These are phyloP conservation scores for Moxostoma hubbsi DNA, from an alignment of 2,797 vertebrate genomes.

Conservation along the genomic window DNA sequence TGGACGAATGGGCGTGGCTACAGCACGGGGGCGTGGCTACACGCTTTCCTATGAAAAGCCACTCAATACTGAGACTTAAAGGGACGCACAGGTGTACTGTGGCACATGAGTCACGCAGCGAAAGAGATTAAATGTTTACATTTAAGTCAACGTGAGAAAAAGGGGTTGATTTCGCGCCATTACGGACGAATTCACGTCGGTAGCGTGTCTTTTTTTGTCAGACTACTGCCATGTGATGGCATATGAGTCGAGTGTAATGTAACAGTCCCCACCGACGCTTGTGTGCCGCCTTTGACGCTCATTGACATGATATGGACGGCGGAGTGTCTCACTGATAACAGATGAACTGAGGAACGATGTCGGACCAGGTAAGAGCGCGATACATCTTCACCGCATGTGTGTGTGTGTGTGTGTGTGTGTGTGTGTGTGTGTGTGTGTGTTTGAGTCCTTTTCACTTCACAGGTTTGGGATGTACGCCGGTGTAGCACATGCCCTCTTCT, in stretches of 20 bases:
- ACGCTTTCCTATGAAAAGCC: constrained; percentile 15
- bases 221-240: constrained; percentile 41
- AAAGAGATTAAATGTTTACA: constrained; percentile 16
- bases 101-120: background rate
- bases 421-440: background rate
- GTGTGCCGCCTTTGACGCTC: constrained; percentile 31
- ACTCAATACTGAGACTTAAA: constrained; percentile 18
- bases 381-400: background rate
- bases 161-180: constrained; percentile 53
- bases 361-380: constrained; percentile 76
- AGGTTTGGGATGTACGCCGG: constrained; percentile 9
- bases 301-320: constrained; percentile 66
- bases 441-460: constrained; percentile 1
- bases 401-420: background rate
- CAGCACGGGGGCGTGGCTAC: constrained; percentile 17
- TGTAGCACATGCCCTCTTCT: constrained; percentile 46
- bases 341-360: constrained; percentile 69
- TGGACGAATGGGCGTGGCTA: constrained; percentile 37
- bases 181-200: constrained; percentile 45
- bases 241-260: constrained; percentile 41
- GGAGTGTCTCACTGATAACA: constrained; percentile 59
- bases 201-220: constrained; percentile 61
- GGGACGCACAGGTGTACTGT: constrained; percentile 66
- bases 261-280: constrained; percentile 39
- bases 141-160: constrained; percentile 31